phyloP scores from a whole-genome alignment of 2,113 vertebrate species.

The Azemiops feae region DNA sequence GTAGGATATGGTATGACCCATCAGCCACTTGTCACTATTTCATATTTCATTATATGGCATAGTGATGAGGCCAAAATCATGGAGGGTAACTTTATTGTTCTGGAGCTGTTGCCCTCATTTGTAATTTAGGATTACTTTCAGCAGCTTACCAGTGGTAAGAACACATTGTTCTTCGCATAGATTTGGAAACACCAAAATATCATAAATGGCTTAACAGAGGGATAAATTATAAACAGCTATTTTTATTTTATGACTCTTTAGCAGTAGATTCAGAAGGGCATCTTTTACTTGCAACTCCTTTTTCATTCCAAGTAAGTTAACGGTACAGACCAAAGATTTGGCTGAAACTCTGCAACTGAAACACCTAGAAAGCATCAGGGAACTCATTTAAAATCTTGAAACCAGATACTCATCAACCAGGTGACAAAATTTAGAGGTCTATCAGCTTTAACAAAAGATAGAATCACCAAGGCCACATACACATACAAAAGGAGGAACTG shows the following conservation, averaged over 20 bases:
- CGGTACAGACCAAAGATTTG: constrained; percentile 28
- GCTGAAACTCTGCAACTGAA: constrained; percentile 26
- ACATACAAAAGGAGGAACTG: neutral
- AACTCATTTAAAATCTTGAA: constrained; percentile 42
- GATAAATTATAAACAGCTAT: constrained; percentile 43
- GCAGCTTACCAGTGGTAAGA: neutral
- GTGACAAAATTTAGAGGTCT: constrained; percentile 28
- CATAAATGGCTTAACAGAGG: neutral
- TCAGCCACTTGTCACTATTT: neutral
- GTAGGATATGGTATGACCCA: neutral
- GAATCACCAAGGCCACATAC: neutral
- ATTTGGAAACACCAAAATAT: neutral
- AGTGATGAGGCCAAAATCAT: neutral
- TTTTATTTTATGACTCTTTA: constrained; percentile 46
- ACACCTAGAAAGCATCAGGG: constrained; percentile 17
- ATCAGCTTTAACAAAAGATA: constrained; percentile 1
- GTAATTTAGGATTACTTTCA: neutral
- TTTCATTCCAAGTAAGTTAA: constrained; percentile 29
- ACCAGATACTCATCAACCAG: constrained; percentile 24
- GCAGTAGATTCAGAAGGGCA: neutral
- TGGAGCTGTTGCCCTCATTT: neutral
- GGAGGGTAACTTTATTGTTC: neutral
- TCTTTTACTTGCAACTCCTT: constrained; percentile 2
- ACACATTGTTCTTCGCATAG: neutral
- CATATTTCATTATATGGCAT: neutral